Conservation (phyloP, 2,797 vertebrate genomes). For the Phylloscopus collybita region DNA sequence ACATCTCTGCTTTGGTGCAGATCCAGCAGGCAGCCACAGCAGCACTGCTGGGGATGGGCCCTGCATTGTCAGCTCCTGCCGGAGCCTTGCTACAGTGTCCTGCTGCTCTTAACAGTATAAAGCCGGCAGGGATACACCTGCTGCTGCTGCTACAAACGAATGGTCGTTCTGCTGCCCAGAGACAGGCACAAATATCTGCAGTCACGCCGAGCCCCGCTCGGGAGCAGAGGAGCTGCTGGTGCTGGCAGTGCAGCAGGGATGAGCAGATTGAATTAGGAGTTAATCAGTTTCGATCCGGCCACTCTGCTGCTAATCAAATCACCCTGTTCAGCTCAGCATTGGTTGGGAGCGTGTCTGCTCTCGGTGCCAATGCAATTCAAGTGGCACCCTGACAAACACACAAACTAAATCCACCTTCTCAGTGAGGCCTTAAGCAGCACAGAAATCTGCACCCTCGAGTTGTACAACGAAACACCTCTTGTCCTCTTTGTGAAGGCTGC, state of each 20-base stretch:
- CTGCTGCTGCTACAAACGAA: neutral
- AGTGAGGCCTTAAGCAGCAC: neutral
- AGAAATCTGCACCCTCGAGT: neutral
- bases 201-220: neutral
- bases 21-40: neutral
- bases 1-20: neutral
- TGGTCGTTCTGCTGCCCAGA: neutral
- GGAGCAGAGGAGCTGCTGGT: neutral
- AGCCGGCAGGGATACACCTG: neutral
- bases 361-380: neutral
- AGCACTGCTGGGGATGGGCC: neutral
- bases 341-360: neutral
- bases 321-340: neutral
- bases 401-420: neutral
- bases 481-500: neutral
- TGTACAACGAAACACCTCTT: neutral
- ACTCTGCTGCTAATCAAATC: neutral
- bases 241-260: neutral
- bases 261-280: neutral
- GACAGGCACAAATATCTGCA: no score
- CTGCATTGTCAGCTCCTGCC: neutral
- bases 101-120: neutral
- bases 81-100: neutral
- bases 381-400: neutral
- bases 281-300: neutral